A percentile compares a stretch with the other conserved stretches of the same genome.
phyloP scores from a whole-genome alignment of 2,888 invertebrate species.

The Hecatera dysodea region DNA sequence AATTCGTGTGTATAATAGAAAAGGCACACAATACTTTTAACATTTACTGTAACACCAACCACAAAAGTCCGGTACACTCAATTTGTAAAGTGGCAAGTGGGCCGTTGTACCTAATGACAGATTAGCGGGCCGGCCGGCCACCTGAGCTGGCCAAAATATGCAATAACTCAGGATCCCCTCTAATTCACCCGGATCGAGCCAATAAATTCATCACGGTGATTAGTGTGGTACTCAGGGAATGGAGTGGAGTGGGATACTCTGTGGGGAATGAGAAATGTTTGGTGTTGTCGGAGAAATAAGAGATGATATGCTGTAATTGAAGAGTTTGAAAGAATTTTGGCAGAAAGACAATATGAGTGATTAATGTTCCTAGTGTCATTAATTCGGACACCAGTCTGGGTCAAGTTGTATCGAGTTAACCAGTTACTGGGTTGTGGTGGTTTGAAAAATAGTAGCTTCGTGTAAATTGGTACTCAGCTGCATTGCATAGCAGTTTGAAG shows the following conservation, averaged over 20 bases:
- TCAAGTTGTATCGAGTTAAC: no score
- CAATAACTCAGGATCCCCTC: conserved; percentile 81
- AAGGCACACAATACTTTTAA: background rate
- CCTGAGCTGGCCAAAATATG: conserved; percentile 84
- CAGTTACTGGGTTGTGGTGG: no score
- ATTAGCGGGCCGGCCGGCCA: conserved; percentile 80
- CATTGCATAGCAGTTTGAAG: no score
- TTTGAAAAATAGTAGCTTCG: no score
- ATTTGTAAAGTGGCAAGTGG: conserved; percentile 82
- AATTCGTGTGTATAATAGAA: background rate
- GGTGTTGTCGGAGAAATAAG: background rate
- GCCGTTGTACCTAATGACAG: conserved; percentile 80
- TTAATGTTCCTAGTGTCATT: no score
- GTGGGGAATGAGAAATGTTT: conserved; percentile 13
- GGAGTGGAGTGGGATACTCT: conserved; percentile 62
- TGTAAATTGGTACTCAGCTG: no score
- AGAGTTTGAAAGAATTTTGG: background rate
- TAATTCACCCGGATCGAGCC: conserved; percentile 84
- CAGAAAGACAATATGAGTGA: no score
- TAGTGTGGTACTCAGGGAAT: conserved; percentile 69
- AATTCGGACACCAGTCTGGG: no score
- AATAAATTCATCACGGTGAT: conserved; percentile 89
- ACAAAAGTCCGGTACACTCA: conserved; percentile 65
- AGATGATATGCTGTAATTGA: background rate
- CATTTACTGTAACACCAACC: background rate